Evolutionary conservation across 2,888 invertebrate species (phyloP).

Genomic region (Lasioglossum zephyrum): DNA sequence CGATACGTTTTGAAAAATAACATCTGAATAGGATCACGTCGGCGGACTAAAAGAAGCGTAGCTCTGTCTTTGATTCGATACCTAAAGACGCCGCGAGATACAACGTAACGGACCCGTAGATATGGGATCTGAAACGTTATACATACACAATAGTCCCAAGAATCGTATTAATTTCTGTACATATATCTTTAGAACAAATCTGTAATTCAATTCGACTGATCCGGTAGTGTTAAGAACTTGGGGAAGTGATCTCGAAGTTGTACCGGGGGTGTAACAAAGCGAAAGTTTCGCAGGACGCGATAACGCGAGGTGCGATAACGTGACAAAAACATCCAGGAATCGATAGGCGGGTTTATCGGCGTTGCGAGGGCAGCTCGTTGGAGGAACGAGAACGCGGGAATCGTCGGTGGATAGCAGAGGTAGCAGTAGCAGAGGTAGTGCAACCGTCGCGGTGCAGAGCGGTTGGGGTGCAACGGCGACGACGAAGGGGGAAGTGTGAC

Average conservation of each 20-base stretch:
- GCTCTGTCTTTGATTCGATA: too few species aligned
- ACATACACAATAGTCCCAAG: too few species aligned
- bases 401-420: constrained; percentile 4
- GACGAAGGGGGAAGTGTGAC: constrained; percentile 79
- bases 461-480: constrained; percentile 68
- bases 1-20: too few species aligned
- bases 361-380: not conserved
- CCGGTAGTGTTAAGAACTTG: too few species aligned
- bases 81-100: too few species aligned
- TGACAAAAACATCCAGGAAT: not conserved
- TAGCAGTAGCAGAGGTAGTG: constrained; percentile 26
- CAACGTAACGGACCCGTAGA: too few species aligned
- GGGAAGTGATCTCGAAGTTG: not conserved
- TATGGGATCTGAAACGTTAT: too few species aligned
- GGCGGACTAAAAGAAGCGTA: too few species aligned
- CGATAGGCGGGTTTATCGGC: not conserved
- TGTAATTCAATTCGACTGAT: too few species aligned
- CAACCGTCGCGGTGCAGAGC: constrained; percentile 17
- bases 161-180: too few species aligned
- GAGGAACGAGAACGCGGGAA: constrained; percentile 9
- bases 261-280: not conserved
- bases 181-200: too few species aligned
- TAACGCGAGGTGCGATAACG: not conserved
- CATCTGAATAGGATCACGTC: too few species aligned
- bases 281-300: not conserved